A percentile compares a stretch with the other conserved stretches of the same genome.
Evolutionary conservation across 2,113 vertebrate species (phyloP).

Genomic region (Sterrhoptilus dennistouni): DNA sequence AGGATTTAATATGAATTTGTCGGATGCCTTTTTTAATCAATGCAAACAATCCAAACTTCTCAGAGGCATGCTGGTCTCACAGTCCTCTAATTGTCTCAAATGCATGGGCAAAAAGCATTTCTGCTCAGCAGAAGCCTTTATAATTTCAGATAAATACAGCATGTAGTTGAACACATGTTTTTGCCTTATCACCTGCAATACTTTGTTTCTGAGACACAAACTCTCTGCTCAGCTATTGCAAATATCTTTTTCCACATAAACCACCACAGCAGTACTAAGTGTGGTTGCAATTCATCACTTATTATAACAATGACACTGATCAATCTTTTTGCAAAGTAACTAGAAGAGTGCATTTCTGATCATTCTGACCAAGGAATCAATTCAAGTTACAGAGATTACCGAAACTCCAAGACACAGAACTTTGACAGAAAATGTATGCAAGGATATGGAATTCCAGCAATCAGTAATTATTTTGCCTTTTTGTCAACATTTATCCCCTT

Average conservation of each 20-base stretch:
- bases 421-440: background rate
- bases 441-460: background rate
- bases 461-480: background rate
- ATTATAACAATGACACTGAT: background rate
- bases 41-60: background rate
- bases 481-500: background rate
- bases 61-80: background rate
- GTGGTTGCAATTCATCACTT: fast-evolving
- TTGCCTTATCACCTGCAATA: background rate
- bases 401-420: background rate
- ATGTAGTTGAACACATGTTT: background rate
- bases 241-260: background rate
- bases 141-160: background rate
- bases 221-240: background rate
- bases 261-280: background rate
- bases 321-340: background rate
- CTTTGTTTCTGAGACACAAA: background rate
- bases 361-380: background rate
- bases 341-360: background rate
- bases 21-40: background rate
- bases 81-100: background rate
- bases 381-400: background rate
- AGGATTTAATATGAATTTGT: background rate
- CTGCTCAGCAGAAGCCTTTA: background rate
- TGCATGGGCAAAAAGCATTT: background rate